Base-by-base conservation (phyloP, 2,797 vertebrate species). In the Distichodus sexfasciatus region DNA sequence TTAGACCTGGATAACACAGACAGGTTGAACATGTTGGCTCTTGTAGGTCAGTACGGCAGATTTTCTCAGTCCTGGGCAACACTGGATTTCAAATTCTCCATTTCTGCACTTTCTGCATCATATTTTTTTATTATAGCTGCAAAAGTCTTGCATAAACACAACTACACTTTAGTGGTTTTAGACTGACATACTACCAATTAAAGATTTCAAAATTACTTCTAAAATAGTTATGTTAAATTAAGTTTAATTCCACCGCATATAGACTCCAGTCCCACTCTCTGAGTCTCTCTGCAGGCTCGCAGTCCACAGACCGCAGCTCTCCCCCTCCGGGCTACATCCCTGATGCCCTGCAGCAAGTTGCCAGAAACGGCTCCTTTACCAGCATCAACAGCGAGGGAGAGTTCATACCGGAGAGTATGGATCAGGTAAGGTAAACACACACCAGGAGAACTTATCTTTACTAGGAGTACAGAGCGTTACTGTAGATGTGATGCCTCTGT, bases 381-480 rank as follows among this genome's bases (percentile, higher is more conserved):
- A 99, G 97, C 91, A 98, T 99, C 87, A 96, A 97, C 89, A 99
- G 97, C 47, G 97, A 99, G 82, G 97, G 97, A 12, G 97, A 99
- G 84, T 99, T 99, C 84, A 99, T 99, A 76, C 97, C 97, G 11
- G 97, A 99, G 89, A 97, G 94, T 85, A 98, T 98, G 96, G 97
- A 99, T 90, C 96, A 98, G 93, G 97, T 98, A 87, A 0, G 93
- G 97, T 98, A 87, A 0, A 12, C 2, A 40, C 51, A 38, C 29
- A 36, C 35, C n/a, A n/a, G n/a, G n/a, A n/a, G n/a, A n/a, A n/a
- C n/a, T n/a, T 5, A 6, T 48, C 14, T 51, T 11, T 7, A 14
- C 29, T 31, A 53, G 1, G 4, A 11, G 4, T 51, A 6, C 12
- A 6, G 8, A 15, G 5, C 3, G 2, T 15, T 38, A 35, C 8